Percentiles rank a stretch among this genome's conserved stretches.
Evolutionary conservation across 2,113 vertebrate genomes (phyloP).

Genomic region (Poeciliopsis occidentalis): DNA sequence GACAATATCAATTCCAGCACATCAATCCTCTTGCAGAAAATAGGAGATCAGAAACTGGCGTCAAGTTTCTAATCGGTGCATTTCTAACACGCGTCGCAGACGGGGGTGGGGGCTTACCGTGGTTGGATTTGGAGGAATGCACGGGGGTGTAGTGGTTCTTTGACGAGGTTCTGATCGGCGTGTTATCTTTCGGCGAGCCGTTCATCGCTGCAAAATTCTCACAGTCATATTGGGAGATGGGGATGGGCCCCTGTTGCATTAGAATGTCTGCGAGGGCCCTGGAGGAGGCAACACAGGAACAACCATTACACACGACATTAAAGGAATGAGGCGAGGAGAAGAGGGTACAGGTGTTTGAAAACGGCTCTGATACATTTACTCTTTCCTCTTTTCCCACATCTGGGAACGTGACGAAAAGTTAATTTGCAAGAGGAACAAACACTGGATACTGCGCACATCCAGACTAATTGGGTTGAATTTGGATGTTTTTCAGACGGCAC

Average conservation of each 20-base stretch:
- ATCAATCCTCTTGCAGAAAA: background rate
- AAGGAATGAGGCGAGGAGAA: too few species aligned
- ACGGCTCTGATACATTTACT: slow-evolving; percentile 21
- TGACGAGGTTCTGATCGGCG: slow-evolving; percentile 90
- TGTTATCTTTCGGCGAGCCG: slow-evolving; percentile 97
- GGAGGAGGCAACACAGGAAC: slow-evolving; percentile 28
- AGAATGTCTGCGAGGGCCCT: slow-evolving; percentile 98
- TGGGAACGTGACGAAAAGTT: slow-evolving; percentile 53
- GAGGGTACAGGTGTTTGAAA: slow-evolving; percentile 22
- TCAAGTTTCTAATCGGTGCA: background rate
- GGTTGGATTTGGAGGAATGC: slow-evolving; percentile 91
- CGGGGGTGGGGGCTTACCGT: slow-evolving; percentile 79
- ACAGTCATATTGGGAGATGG: slow-evolving; percentile 98
- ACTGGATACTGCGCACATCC: slow-evolving; percentile 47
- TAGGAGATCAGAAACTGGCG: background rate
- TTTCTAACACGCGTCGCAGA: background rate
- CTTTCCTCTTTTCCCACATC: slow-evolving; percentile 24
- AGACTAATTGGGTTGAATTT: slow-evolving; percentile 70
- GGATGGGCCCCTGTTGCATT: slow-evolving; percentile 98
- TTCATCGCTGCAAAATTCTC: slow-evolving; percentile 96
- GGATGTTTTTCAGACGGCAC: slow-evolving; percentile 66
- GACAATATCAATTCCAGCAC: background rate
- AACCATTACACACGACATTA: slow-evolving; percentile 3
- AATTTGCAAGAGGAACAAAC: slow-evolving; percentile 57
- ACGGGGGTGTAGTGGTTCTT: slow-evolving; percentile 98